phyloP scores from a whole-genome alignment of 1,140 invertebrate species.

The Anastatus disparis region DNA sequence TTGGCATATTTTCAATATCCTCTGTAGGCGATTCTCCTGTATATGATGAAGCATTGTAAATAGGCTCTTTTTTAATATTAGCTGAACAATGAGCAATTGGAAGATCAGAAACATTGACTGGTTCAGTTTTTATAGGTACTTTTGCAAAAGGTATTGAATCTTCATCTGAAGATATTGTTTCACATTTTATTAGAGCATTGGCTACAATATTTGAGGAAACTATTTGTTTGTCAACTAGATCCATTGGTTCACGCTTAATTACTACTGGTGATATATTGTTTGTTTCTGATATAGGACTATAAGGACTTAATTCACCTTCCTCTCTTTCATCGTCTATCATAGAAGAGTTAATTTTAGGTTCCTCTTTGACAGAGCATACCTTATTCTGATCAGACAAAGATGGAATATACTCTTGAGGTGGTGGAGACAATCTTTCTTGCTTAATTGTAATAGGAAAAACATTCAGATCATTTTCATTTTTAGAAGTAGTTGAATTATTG shows the following conservation, averaged over 20 bases:
- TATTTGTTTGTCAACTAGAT: neutral
- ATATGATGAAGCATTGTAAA: neutral
- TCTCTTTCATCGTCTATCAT: no score
- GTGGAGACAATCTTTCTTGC: no score
- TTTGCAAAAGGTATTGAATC: neutral
- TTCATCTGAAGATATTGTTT: neutral
- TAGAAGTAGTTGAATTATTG: no score
- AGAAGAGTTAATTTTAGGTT: no score
- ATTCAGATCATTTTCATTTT: no score
- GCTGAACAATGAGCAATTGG: no score
- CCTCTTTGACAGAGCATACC: no score
- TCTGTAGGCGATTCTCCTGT: neutral
- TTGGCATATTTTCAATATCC: constrained; percentile 25
- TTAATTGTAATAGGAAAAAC: no score
- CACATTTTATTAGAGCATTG: neutral
- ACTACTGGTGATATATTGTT: neutral
- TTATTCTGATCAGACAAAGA: no score
- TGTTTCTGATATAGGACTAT: neutral
- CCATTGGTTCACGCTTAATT: constrained; percentile 3
- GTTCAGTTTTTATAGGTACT: constrained; percentile 13
- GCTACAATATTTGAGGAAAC: neutral
- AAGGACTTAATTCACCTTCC: constrained; percentile 19
- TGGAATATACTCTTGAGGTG: no score
- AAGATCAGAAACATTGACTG: no score
- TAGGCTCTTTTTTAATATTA: no score